These are phyloP conservation scores for Drepanosiphum platanoidis DNA, from an alignment of 2,888 invertebrate genomes.

Conservation along the genomic window DNA sequence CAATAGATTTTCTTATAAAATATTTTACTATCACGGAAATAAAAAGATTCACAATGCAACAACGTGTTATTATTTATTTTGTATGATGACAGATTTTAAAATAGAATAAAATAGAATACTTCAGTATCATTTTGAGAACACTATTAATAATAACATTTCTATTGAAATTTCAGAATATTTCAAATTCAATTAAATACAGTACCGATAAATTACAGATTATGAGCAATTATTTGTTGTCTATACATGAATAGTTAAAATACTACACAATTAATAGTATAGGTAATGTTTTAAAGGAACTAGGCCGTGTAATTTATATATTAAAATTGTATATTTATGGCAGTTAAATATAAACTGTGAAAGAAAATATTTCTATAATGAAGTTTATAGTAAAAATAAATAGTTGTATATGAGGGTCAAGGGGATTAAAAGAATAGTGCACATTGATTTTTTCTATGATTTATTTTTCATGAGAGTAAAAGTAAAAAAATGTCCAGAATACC, in stretches of 20 bases:
- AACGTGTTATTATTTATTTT: no score
- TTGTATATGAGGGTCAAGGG: not conserved
- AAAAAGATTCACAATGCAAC: no score
- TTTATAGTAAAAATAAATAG: not conserved
- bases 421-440: not conserved
- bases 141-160: not conserved
- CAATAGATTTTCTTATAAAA: no score
- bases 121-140: not conserved
- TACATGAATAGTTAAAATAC: not conserved
- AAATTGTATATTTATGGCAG: not conserved
- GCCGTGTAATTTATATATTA: not conserved
- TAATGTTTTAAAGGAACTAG: not conserved
- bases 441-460: not conserved
- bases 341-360: not conserved
- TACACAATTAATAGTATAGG: not conserved
- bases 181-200: not conserved
- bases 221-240: not conserved
- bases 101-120: no score
- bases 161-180: not conserved
- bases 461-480: conserved; percentile 35
- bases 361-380: not conserved
- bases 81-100: no score
- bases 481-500: not conserved
- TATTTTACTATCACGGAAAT: no score
- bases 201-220: not conserved